phyloP scores from a whole-genome alignment of 2,113 vertebrate species.

The Gasterosteus nipponicus region DNA sequence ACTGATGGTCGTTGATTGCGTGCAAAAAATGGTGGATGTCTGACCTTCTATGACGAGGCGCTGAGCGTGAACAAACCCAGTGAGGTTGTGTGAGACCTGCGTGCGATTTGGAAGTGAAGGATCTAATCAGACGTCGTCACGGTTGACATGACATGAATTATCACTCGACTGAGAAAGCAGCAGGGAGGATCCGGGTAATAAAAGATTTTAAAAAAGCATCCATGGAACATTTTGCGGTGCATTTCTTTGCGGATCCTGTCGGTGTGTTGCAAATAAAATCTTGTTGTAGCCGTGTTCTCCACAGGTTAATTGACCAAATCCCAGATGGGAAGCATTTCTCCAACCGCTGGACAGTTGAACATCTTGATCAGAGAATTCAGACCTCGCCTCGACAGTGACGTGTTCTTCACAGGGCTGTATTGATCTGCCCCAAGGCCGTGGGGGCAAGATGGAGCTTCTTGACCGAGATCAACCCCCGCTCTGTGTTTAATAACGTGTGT shows the following conservation, averaged over 20 bases:
- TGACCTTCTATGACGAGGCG: conserved; percentile 39
- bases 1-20: conserved; percentile 22
- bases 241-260: neutral
- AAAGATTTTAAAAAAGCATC: neutral
- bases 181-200: neutral
- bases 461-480: neutral
- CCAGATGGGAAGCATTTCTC: conserved; percentile 1
- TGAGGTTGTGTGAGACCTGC: conserved; percentile 3
- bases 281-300: neutral
- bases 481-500: neutral
- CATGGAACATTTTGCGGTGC: neutral
- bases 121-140: conserved; percentile 36
- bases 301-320: neutral
- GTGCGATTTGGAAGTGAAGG: conserved; percentile 29
- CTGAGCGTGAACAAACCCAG: conserved; percentile 25
- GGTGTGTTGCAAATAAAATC: neutral
- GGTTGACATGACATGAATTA: conserved; percentile 20
- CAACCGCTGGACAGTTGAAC: neutral
- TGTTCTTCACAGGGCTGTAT: conserved; percentile 5
- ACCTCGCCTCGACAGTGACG: neutral
- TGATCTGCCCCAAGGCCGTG: neutral
- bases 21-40: conserved; percentile 1
- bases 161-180: conserved; percentile 1
- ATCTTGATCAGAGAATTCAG: conserved; percentile 11
- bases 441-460: neutral